Evolutionary conservation across 1,140 invertebrate species (phyloP).

Genomic region (Hycleus cichorii): DNA sequence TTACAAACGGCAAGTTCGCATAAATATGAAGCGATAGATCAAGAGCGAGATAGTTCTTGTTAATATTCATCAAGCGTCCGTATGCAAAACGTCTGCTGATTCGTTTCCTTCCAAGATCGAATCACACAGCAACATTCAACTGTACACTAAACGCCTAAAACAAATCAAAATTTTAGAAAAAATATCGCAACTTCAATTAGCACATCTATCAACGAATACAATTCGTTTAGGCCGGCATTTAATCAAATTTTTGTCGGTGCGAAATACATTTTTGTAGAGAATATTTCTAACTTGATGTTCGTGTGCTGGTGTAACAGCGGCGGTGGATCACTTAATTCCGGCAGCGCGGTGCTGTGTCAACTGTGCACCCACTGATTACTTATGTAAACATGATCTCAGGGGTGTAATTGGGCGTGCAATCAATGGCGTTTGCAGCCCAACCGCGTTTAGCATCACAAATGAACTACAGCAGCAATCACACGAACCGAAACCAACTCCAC

Average conservation of each 20-base stretch:
- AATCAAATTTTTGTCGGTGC: no score
- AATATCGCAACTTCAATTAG: no score
- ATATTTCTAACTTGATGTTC: no score
- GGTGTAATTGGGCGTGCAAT: constrained; percentile 42
- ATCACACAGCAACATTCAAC: constrained; percentile 26
- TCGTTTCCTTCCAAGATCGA: constrained; percentile 31
- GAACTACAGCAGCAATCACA: constrained; percentile 9
- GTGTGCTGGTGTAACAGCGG: constrained; percentile 1
- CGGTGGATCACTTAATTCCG: constrained; percentile 33
- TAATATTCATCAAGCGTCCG: constrained; percentile 40
- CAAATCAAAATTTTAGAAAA: no score
- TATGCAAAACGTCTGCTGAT: constrained; percentile 41
- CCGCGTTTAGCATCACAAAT: constrained; percentile 30
- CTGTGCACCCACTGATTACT: constrained; percentile 37
- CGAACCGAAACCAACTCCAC: neutral
- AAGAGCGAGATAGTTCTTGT: constrained; percentile 16
- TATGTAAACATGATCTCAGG: constrained; percentile 42
- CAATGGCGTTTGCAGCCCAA: constrained; percentile 35
- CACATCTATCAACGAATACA: no score
- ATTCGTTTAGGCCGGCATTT: no score
- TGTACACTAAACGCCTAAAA: no score
- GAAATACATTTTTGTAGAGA: no score
- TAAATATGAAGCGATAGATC: constrained; percentile 1
- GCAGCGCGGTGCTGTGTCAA: constrained; percentile 36
- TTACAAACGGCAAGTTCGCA: constrained; percentile 17